Evolutionary conservation across 1,140 invertebrate genomes (phyloP).

Genomic region (Neelides sp.): DNA sequence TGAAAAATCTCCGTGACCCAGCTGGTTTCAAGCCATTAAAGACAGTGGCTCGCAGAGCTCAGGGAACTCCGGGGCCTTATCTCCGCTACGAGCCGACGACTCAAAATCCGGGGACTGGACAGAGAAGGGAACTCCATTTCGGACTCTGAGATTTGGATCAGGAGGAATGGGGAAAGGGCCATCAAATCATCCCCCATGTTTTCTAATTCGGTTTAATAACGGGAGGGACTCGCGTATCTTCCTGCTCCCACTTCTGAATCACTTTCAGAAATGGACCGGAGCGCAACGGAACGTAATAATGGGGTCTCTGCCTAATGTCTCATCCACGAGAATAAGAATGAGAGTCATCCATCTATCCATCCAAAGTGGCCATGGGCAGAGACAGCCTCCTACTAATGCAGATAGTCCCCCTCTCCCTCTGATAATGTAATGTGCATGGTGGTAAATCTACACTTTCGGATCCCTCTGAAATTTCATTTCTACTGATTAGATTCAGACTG

Average conservation of each 20-base stretch:
- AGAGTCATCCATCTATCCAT: slow-evolving; percentile 14
- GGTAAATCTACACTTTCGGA: slow-evolving; percentile 21
- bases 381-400: slow-evolving; percentile 3
- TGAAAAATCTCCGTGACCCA: too few relatives aligned
- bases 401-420: slow-evolving; percentile 3
- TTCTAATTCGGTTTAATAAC: slow-evolving; percentile 25
- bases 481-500: slow-evolving; percentile 29
- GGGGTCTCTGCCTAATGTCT: slow-evolving; percentile 8
- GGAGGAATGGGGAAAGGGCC: too few relatives aligned
- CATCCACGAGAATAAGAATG: background rate
- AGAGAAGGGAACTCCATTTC: too few relatives aligned
- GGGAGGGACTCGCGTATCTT: background rate
- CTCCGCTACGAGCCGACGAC: too few relatives aligned
- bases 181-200: slow-evolving; percentile 23
- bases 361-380: slow-evolving; percentile 21
- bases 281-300: slow-evolving; percentile 19
- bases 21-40: too few relatives aligned
- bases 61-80: too few relatives aligned
- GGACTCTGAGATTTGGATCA: too few relatives aligned
- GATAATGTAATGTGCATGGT: slow-evolving; percentile 23
- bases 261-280: slow-evolving; percentile 6
- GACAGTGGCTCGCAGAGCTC: too few relatives aligned
- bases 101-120: too few relatives aligned
- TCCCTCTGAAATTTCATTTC: slow-evolving; percentile 30
- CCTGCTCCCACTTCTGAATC: background rate